These are phyloP conservation scores for Ophion costatus DNA, from an alignment of 2,888 invertebrate genomes.

Conservation along the genomic window DNA sequence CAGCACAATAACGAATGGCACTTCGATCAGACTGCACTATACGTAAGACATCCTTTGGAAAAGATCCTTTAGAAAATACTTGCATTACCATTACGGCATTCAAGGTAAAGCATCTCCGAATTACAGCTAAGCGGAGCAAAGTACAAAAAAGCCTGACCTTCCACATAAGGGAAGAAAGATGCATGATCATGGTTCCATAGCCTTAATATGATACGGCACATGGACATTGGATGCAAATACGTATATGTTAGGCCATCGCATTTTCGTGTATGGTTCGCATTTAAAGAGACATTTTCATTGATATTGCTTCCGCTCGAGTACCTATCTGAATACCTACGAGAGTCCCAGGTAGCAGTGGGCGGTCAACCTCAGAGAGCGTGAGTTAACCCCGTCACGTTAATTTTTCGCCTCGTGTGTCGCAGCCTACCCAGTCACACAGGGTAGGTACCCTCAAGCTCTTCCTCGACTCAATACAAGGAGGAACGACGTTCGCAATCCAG, in stretches of 20 bases:
- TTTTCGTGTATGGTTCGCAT: slow-evolving; percentile 39
- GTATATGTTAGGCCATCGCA: slow-evolving; percentile 33
- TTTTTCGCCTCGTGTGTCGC: slow-evolving; percentile 43
- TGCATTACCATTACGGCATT: neutral
- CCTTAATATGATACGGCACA: neutral
- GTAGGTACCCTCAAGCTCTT: slow-evolving; percentile 45
- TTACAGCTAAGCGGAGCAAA: neutral
- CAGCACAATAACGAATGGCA: neutral
- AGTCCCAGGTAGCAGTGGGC: slow-evolving; percentile 50
- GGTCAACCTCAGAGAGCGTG: slow-evolving; percentile 33
- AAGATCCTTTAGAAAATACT: neutral
- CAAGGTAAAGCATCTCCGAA: neutral
- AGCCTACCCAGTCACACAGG: slow-evolving; percentile 48
- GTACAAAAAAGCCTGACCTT: neutral
- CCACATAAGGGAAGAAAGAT: neutral
- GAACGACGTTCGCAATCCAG: slow-evolving; percentile 11
- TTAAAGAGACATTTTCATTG: slow-evolving; percentile 40
- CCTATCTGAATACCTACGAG: slow-evolving; percentile 58
- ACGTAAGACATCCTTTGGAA: neutral
- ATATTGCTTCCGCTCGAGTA: slow-evolving; percentile 54
- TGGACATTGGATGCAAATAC: neutral
- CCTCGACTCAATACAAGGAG: neutral
- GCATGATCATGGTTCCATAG: neutral
- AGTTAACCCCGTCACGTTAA: slow-evolving; percentile 42
- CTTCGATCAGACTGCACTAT: too few species aligned